phyloP scores from a whole-genome alignment of 2,888 invertebrate genomes.

The Carterocephalus palaemon region DNA sequence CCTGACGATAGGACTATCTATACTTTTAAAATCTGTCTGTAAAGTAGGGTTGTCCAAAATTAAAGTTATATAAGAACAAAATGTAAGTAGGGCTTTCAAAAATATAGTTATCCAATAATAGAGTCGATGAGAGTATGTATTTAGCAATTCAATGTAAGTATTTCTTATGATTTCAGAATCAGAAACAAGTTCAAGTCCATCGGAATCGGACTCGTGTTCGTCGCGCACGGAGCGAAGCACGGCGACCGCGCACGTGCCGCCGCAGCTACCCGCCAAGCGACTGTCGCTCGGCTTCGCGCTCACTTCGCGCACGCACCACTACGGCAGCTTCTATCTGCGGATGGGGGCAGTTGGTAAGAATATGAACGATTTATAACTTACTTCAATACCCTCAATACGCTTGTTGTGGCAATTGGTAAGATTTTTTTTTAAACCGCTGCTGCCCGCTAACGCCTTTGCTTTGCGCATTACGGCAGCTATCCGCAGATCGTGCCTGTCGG shows the following conservation, averaged over 20 bases:
- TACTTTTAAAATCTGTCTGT: too few species aligned
- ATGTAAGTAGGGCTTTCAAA: too few species aligned
- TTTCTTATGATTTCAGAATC: conserved; percentile 47
- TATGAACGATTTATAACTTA: conserved; percentile 10
- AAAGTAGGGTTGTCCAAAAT: too few species aligned
- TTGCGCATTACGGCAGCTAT: too few species aligned
- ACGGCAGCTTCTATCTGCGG: conserved; percentile 94
- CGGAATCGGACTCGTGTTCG: conserved; percentile 72
- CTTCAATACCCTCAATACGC: conserved; percentile 21
- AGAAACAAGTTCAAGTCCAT: conserved; percentile 63
- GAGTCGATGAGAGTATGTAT: too few species aligned
- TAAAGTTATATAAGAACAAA: too few species aligned
- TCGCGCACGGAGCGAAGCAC: conserved; percentile 80
- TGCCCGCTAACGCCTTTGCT: too few species aligned
- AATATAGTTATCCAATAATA: too few species aligned
- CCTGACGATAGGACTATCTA: too few species aligned
- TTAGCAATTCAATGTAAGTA: too few species aligned
- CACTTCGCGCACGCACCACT: conserved; percentile 83
- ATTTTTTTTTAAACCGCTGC: too few species aligned
- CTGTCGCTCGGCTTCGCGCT: conserved; percentile 74
- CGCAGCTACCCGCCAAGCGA: conserved; percentile 62
- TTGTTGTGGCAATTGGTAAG: background rate
- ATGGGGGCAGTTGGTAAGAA: conserved; percentile 93
- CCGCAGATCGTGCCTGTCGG: too few species aligned
- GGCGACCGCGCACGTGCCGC: conserved; percentile 56